phyloP scores from a whole-genome alignment of 2,888 invertebrate species.

The Andricus curvator region DNA sequence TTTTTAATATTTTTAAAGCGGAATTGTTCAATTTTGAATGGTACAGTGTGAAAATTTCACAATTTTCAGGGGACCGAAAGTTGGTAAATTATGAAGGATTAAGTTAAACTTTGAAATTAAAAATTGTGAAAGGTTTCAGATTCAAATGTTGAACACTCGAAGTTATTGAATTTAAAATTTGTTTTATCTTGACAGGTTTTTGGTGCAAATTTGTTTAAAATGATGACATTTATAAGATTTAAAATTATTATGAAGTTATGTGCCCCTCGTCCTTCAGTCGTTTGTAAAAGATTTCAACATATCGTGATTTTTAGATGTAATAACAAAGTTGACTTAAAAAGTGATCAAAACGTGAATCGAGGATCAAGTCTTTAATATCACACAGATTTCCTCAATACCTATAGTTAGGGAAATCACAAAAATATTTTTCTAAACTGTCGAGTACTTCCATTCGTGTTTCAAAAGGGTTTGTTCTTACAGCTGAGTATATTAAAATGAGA shows the following conservation, averaged over 20 bases:
- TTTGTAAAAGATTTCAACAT: background rate
- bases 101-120: too few relatives aligned
- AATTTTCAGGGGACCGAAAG: background rate
- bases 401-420: background rate
- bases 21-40: background rate
- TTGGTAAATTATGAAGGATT: background rate
- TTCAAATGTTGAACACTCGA: background rate
- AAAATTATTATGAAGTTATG: background rate
- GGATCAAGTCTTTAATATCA: background rate
- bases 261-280: background rate
- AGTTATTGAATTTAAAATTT: background rate
- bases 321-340: too few relatives aligned
- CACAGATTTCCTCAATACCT: background rate
- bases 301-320: background rate
- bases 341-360: too few relatives aligned
- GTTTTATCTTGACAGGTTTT: background rate
- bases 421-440: conserved; percentile 18
- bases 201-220: background rate
- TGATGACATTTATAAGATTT: background rate
- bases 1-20: background rate
- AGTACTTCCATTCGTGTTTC: background rate
- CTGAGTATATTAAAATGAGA: background rate
- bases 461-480: background rate
- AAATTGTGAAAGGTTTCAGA: too few relatives aligned
- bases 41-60: background rate